Evolutionary conservation across 2,888 invertebrate species (phyloP).

Genomic region (Mamestra brassicae): DNA sequence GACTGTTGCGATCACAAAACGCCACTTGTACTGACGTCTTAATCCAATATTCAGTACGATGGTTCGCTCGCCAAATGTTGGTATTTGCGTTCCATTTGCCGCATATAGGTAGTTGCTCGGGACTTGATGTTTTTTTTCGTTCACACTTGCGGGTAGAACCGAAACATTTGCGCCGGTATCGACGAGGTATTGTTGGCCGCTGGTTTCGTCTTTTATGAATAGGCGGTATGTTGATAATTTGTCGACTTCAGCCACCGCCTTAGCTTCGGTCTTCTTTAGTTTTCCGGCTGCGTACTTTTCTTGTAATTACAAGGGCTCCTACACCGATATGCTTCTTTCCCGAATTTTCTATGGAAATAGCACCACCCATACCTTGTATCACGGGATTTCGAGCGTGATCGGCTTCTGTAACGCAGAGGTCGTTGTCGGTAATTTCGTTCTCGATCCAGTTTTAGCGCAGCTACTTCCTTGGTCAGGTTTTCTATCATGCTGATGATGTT

Average conservation of each 20-base stretch:
- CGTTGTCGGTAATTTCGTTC: not conserved
- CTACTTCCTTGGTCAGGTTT: not conserved
- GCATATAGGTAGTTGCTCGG: not conserved
- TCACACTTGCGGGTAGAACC: not conserved
- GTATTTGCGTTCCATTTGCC: not conserved
- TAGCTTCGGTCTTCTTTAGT: too few species aligned
- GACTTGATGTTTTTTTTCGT: not conserved
- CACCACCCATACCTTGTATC: not conserved
- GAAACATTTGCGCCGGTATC: not conserved
- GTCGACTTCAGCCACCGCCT: too few species aligned
- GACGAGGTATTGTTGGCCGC: too few species aligned
- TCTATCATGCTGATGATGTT: not conserved
- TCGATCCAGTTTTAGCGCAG: not conserved
- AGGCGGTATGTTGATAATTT: too few species aligned
- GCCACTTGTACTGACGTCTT: slow-evolving; percentile 1
- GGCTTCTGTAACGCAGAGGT: not conserved
- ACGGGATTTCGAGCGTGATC: not conserved
- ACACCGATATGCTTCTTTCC: too few species aligned
- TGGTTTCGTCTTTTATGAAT: too few species aligned
- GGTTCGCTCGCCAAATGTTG: not conserved
- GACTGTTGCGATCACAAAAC: slow-evolving; percentile 13
- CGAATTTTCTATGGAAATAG: too few species aligned
- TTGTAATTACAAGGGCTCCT: too few species aligned
- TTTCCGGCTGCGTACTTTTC: too few species aligned
- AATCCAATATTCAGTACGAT: not conserved